phyloP scores from a whole-genome alignment of 2,113 vertebrate genomes.

The Mus musculus region DNA sequence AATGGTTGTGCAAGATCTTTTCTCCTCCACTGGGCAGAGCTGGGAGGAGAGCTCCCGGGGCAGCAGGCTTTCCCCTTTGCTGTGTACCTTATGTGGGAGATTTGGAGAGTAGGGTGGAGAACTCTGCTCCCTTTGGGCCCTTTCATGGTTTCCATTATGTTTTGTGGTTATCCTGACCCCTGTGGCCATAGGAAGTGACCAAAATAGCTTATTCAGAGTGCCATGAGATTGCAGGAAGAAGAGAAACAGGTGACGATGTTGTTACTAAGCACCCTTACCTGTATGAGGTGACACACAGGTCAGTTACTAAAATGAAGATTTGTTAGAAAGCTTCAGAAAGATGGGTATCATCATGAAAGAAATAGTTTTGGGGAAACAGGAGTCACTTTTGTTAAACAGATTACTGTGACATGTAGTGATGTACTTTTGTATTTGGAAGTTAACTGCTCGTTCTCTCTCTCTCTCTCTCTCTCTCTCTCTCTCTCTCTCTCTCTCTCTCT shows the following conservation, averaged over 20 bases:
- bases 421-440: slow-evolving; percentile 13
- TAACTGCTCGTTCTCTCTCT: not conserved
- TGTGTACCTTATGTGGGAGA: not conserved
- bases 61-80: not conserved
- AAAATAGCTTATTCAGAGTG: not conserved
- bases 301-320: not conserved
- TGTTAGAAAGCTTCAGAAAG: not conserved
- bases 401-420: not conserved
- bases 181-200: not conserved
- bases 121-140: not conserved
- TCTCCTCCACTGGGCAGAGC: not conserved
- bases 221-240: not conserved
- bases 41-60: not conserved
- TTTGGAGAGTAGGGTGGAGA: not conserved
- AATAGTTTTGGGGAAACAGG: not conserved
- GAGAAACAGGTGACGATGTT: not conserved
- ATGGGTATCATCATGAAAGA: not conserved
- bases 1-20: not conserved
- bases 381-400: not conserved
- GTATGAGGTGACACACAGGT: not conserved
- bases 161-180: not conserved
- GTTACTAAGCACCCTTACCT: not conserved
- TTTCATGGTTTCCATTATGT: not conserved
- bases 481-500: not conserved
- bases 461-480: not conserved